Evolutionary conservation across 2,888 invertebrate species (phyloP).

Genomic region (Callinectes sapidus): DNA sequence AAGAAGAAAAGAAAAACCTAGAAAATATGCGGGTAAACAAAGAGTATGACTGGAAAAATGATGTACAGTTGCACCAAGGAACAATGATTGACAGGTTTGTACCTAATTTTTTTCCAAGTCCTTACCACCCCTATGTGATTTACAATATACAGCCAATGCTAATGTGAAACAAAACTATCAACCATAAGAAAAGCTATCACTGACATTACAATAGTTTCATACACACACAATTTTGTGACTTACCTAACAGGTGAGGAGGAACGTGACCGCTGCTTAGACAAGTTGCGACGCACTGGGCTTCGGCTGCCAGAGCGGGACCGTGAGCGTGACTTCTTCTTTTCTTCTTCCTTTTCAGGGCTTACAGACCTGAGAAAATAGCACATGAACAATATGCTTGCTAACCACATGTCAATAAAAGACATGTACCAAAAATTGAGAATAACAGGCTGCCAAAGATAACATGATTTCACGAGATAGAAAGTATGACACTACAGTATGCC

Average conservation of each 20-base stretch:
- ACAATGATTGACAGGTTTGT: no score
- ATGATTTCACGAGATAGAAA: neutral
- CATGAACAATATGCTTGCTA: neutral
- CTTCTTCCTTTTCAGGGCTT: slow-evolving; percentile 68
- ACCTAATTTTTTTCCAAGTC: no score
- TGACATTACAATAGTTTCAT: neutral
- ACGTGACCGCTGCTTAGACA: slow-evolving; percentile 67
- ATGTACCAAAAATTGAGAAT: neutral
- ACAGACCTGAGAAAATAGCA: slow-evolving; percentile 62
- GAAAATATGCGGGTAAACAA: no score
- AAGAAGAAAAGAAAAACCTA: no score
- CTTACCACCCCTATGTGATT: no score
- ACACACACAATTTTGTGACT: neutral
- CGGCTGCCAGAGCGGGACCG: slow-evolving; percentile 69
- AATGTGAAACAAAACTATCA: no score
- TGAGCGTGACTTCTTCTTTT: slow-evolving; percentile 60
- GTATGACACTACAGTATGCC: neutral
- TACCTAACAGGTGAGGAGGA: slow-evolving; percentile 72
- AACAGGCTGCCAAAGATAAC: neutral
- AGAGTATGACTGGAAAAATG: no score
- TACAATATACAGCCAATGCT: no score
- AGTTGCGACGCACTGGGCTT: slow-evolving; percentile 62
- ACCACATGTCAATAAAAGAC: neutral
- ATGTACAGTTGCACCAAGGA: no score
- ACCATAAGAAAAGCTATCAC: no score